Evolutionary conservation across 2,888 invertebrate genomes (phyloP).

Genomic region (Beris chalybata): DNA sequence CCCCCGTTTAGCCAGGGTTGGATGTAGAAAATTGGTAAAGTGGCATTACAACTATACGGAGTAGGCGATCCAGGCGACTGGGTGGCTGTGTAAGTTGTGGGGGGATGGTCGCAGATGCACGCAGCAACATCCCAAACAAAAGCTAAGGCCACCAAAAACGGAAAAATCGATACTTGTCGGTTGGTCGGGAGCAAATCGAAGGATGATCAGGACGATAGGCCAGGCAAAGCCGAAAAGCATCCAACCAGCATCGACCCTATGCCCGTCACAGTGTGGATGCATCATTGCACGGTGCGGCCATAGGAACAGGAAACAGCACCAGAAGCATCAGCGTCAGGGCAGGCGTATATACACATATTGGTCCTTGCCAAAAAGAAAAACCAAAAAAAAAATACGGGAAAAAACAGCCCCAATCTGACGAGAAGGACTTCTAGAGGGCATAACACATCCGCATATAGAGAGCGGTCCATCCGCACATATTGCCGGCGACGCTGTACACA

Average conservation of each 20-base stretch:
- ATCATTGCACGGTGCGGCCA: constrained; percentile 22
- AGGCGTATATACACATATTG: constrained; percentile 31
- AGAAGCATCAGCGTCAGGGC: constrained; percentile 20
- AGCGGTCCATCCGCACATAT: constrained; percentile 28
- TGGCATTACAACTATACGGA: constrained; percentile 21
- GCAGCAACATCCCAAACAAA: constrained; percentile 26
- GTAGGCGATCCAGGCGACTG: constrained; percentile 4
- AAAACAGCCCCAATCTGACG: constrained; percentile 22
- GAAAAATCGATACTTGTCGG: constrained; percentile 28
- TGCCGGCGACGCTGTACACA: constrained; percentile 26
- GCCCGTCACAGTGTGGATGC: constrained; percentile 22
- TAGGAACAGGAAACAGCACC: constrained; percentile 3
- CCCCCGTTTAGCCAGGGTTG: constrained; percentile 27
- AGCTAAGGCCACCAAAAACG: constrained; percentile 27
- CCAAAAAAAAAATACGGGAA: constrained; percentile 17
- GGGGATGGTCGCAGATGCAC: constrained; percentile 18
- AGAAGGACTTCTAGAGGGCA: constrained; percentile 28
- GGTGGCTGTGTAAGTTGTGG: constrained; percentile 19
- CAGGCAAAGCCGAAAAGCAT: constrained; percentile 17
- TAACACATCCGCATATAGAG: constrained; percentile 22
- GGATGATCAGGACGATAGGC: constrained; percentile 30
- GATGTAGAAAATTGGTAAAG: constrained; percentile 32
- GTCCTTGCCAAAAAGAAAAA: constrained; percentile 15
- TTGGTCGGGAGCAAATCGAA: constrained; percentile 27
- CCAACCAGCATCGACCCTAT: constrained; percentile 22